Base-by-base conservation (phyloP, 2,113 vertebrate species). In the Pterocles burchelli region DNA sequence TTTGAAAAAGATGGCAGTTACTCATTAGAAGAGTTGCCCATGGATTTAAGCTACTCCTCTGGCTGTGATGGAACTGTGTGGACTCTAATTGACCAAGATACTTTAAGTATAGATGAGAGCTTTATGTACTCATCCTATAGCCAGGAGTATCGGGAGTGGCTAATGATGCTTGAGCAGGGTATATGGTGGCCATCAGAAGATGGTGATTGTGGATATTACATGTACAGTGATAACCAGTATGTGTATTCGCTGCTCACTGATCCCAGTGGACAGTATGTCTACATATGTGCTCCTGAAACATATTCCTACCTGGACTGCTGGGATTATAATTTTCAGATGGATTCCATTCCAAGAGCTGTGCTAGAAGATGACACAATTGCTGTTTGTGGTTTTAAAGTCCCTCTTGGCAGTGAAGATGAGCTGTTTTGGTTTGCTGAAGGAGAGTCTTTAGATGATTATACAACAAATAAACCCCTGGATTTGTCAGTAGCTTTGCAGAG, bases 131-230 rank as follows among this genome's bases (percentile, higher is more conserved):
- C 98, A 17, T 98, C 98, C 87, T 98, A 98, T 62, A 97, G 96
- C 79, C 98, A 97, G 97, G 99, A 99, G 95, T 99, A 99, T 95
- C 98, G 99, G 79, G 98, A 99, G 83, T 99, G 99, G 99, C 98
- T 99, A 75, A 95, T 97, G 68, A 98, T 98, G 96, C 97, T 99
- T 93, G 98, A 99, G 93, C 98, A 98, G 97, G 99, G 99, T 11
- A 87, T 99, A 67, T 99, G 99, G 99, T 99, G 99, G 98, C 98
- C 98, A 52, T 99, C 99, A 75, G 99, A 99, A 92, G 98, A 99
- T 95, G 99, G 99, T 46, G 97, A 99, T 66, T 99, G 98, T 98
- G 99, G 99, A 24, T 99, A 99, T 95, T 99, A 98, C 97, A 98
- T 99, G 97, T 99, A 99, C 94, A 99, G 98, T 58, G 99, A 99